These are phyloP conservation scores for Campoplex nolae DNA, from an alignment of 2,888 invertebrate species.

Conservation along the genomic window DNA sequence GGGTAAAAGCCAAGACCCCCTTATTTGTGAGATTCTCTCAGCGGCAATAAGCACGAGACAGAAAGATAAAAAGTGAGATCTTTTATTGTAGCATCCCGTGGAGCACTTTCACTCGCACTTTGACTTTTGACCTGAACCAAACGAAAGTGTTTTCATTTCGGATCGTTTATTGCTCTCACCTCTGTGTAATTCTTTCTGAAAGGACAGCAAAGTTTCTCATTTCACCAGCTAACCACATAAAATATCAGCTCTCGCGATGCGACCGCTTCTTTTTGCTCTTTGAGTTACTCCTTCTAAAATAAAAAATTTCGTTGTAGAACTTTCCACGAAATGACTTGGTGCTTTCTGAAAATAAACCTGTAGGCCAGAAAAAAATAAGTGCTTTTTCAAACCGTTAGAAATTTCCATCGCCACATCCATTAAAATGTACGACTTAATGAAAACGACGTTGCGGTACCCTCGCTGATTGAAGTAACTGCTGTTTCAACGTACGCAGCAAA, in stretches of 20 bases:
- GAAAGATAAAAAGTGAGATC: constrained; percentile 14
- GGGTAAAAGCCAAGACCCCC: constrained; percentile 63
- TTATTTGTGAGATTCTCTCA: constrained; percentile 24
- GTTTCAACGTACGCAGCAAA: constrained; percentile 1
- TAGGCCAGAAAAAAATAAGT: background rate
- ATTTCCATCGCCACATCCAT: background rate
- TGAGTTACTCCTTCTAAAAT: background rate
- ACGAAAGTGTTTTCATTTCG: constrained; percentile 64
- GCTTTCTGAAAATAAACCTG: background rate
- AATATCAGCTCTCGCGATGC: background rate
- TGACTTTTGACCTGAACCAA: constrained; percentile 50
- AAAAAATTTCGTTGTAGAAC: background rate
- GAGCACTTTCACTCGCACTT: constrained; percentile 59
- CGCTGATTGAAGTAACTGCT: constrained; percentile 9
- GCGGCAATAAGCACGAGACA: background rate
- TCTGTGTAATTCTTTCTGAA: background rate
- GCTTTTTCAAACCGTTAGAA: background rate
- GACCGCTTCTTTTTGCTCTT: background rate
- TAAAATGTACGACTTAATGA: background rate
- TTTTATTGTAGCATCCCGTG: constrained; percentile 58
- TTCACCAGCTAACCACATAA: background rate
- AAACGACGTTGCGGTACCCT: background rate
- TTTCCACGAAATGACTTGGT: background rate
- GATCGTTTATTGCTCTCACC: background rate
- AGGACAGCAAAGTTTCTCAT: background rate